Percentiles rank a stretch among this genome's conserved stretches.
Conservation (phyloP, 2,113 vertebrate species). For the Arvicanthis niloticus region DNA sequence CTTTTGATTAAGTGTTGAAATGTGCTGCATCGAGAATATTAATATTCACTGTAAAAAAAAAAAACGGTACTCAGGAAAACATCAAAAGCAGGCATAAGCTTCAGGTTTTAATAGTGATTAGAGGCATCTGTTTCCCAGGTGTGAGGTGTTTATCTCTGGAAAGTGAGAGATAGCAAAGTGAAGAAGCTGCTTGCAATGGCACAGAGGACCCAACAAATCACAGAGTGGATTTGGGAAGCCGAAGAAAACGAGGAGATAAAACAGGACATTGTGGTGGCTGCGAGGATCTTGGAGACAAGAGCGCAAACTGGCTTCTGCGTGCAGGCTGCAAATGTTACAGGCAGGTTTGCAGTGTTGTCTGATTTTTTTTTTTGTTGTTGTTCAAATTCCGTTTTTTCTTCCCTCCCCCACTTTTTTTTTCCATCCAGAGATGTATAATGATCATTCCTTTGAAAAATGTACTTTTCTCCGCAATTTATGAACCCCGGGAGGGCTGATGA, state of each 20-base stretch:
- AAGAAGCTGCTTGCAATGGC: constrained; percentile 80
- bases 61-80: constrained; percentile 83
- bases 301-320: constrained; percentile 68
- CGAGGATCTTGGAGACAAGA: constrained; percentile 78
- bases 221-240: constrained; percentile 81
- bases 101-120: constrained; percentile 88
- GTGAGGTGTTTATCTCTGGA: constrained; percentile 87
- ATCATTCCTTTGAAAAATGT: constrained; percentile 67
- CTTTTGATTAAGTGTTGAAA: constrained; percentile 79
- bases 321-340: constrained; percentile 73
- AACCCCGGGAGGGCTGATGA: constrained; percentile 52
- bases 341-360: constrained; percentile 12
- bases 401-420: background rate
- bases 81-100: constrained; percentile 83
- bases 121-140: constrained; percentile 86
- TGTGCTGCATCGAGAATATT: constrained; percentile 82
- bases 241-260: constrained; percentile 82
- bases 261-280: constrained; percentile 77
- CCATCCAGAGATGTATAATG: background rate
- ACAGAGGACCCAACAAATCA: constrained; percentile 82
- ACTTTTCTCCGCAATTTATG: constrained; percentile 64
- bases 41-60: constrained; percentile 83
- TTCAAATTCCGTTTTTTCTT: background rate
- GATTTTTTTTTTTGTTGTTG: background rate
- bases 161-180: constrained; percentile 82